Base-by-base conservation (phyloP, 1,140 invertebrate species). In the Eriosoma lanigerum region DNA sequence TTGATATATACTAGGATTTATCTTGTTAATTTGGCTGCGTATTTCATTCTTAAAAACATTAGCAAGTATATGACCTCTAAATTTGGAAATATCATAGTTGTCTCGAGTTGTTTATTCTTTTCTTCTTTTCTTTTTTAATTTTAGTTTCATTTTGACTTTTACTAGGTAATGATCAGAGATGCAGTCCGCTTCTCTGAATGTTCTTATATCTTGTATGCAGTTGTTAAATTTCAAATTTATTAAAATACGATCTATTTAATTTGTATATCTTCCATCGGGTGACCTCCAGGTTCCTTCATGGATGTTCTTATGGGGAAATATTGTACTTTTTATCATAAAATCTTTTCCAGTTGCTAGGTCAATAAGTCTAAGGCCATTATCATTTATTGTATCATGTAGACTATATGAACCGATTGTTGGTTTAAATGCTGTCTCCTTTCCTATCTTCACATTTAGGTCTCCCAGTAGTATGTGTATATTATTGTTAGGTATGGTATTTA, bases 161-260 rank as follows among this genome's bases (percentile, higher is more conserved):
- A 24, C 10, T 56, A 56, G 54, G 54, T 56, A 56, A 56, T 56
- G 54, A 24, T 56, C 9, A n/a, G 54, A 52, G 50, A 19, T 17
- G 19, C 17, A 52, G 17, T 52, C 50, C 6, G 50, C 17, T 19
- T 6, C 50, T 19, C 50, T 52, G 50, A 52, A 0, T 3, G 50
- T 52, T 52, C 17, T 21, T 56, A 56, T 56, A 56, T 21, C 21
- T 52, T 52, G 50, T 52, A 52, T 52, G 50, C 50, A 52, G 50
- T 52, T 52, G 17, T 17, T 52, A 52, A 52, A 52, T 52, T 17
- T 52, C 21, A 21, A 56, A 62, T 62, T 62, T 26, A 62, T 62
- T 32, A 62, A 62, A 24, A 62, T 24, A 62, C n/a, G 54, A 58
- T 58, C 19, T 13, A 62, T 62, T 62, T 62, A 17, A 62, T 62